These are phyloP conservation scores for Phortica magna DNA, from an alignment of 2,888 invertebrate species.

Conservation along the genomic window DNA sequence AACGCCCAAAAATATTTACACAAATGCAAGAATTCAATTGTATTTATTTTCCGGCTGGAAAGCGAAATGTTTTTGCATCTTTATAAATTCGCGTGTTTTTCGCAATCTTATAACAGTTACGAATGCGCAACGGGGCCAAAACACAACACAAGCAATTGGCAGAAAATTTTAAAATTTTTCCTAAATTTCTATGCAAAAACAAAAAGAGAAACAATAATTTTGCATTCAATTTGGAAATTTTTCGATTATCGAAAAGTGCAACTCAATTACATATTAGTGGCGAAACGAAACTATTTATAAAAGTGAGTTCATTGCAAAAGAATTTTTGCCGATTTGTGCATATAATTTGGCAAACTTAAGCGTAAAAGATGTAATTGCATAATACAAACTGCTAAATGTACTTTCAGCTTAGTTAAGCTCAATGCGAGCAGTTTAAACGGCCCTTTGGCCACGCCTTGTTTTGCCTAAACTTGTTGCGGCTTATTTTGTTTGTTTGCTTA, in stretches of 20 bases:
- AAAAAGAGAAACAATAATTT: too few relatives aligned
- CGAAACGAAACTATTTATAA: too few relatives aligned
- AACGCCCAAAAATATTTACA: constrained; percentile 26
- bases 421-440: background rate
- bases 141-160: background rate
- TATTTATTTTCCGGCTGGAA: background rate
- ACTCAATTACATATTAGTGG: too few relatives aligned
- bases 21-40: background rate
- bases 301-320: too few relatives aligned
- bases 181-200: background rate
- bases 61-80: constrained; percentile 18
- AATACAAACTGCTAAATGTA: too few relatives aligned
- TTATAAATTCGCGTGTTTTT: background rate
- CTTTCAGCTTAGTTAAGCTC: too few relatives aligned
- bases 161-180: background rate
- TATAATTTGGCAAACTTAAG: too few relatives aligned
- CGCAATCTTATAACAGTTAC: constrained; percentile 13
- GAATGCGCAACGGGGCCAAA: background rate
- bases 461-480: background rate
- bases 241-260: too few relatives aligned
- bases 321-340: too few relatives aligned
- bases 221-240: too few relatives aligned
- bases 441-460: background rate
- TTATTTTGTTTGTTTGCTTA: constrained; percentile 21
- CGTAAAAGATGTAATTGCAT: too few relatives aligned